Conservation (phyloP, 2,888 invertebrate genomes). For the Ornithoptera alexandrae region DNA sequence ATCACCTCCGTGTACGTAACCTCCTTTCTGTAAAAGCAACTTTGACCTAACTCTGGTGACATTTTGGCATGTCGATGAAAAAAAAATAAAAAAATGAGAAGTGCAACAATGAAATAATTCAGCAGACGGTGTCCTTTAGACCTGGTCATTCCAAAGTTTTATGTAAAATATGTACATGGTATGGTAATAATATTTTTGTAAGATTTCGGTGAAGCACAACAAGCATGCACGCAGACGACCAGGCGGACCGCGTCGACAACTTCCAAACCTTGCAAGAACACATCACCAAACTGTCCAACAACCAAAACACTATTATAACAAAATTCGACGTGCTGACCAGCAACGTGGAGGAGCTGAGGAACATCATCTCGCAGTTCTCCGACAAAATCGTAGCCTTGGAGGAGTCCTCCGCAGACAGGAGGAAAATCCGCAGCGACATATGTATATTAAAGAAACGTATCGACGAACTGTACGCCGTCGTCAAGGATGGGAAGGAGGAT, state of each 20-base stretch:
- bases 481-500: constrained; percentile 67
- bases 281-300: constrained; percentile 54
- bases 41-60: constrained; percentile 11
- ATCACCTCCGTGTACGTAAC: not conserved
- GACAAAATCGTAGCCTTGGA: constrained; percentile 57
- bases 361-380: constrained; percentile 46
- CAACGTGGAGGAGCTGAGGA: constrained; percentile 57
- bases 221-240: constrained; percentile 42
- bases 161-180: constrained; percentile 31
- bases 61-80: constrained; percentile 8
- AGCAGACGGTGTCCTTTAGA: constrained; percentile 19
- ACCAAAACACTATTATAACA: constrained; percentile 47
- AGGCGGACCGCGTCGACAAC: constrained; percentile 37
- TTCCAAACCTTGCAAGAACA: constrained; percentile 48
- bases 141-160: constrained; percentile 19
- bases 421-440: constrained; percentile 52
- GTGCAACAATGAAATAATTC: constrained; percentile 30
- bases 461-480: constrained; percentile 61
- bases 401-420: constrained; percentile 49
- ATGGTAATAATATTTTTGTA: constrained; percentile 30
- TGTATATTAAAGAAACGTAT: constrained; percentile 55
- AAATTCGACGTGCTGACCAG: constrained; percentile 58
- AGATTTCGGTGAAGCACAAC: constrained; percentile 17
- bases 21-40: not conserved
- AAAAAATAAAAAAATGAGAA: constrained; percentile 15